Evolutionary conservation across 2,888 invertebrate species (phyloP).

Genomic region (Mactromeris polynyma): DNA sequence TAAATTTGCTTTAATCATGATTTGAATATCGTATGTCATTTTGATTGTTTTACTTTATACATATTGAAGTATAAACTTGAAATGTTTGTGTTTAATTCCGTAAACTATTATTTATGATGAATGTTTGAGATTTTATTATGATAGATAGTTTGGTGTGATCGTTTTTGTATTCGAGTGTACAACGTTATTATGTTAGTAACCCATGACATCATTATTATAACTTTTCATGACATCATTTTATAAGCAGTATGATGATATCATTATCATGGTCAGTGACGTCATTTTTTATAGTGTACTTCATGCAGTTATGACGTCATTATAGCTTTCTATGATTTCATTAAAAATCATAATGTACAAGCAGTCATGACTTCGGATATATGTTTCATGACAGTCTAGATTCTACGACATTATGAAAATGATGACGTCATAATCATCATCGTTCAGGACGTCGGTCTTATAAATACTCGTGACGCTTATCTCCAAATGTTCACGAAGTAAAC

Average conservation of each 20-base stretch:
- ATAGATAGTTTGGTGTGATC: background rate
- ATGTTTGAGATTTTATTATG: background rate
- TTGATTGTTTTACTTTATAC: background rate
- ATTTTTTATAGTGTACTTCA: too few relatives aligned
- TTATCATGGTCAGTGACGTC: too few relatives aligned
- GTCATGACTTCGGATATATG: too few relatives aligned
- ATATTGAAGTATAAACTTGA: background rate
- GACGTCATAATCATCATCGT: background rate
- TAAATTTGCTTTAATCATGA: background rate
- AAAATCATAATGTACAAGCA: too few relatives aligned
- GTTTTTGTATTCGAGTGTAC: background rate
- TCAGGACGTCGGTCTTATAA: too few relatives aligned
- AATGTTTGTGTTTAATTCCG: background rate
- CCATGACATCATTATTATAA: background rate
- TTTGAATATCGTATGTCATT: slow-evolving; percentile 2
- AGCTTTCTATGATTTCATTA: too few relatives aligned
- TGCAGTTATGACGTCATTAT: too few relatives aligned
- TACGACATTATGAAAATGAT: background rate
- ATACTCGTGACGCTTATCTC: background rate
- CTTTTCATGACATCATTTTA: too few relatives aligned
- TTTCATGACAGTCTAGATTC: background rate
- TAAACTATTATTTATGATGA: background rate
- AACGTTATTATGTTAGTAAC: background rate
- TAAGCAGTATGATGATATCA: too few relatives aligned
- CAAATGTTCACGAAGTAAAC: background rate